Conservation (phyloP, 1,140 invertebrate species). For the Paraescarpia echinospica region DNA sequence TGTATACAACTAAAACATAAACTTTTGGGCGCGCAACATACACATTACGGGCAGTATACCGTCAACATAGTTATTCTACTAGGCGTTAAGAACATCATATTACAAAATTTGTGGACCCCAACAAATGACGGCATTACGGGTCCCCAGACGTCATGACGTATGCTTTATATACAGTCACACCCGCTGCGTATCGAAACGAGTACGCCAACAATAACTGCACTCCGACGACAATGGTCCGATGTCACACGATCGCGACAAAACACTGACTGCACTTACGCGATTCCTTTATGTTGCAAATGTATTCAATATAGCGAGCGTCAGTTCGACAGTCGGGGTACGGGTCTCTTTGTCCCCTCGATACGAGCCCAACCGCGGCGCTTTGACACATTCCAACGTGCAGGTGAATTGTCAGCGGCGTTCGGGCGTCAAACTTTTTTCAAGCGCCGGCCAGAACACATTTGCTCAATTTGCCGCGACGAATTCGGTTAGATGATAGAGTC, state of each 20-base stretch:
- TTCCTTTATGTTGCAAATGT: background rate
- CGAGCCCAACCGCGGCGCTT: background rate
- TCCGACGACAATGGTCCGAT: background rate
- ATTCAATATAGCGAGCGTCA: background rate
- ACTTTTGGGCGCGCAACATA: too few species aligned
- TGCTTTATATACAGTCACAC: background rate
- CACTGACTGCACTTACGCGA: background rate
- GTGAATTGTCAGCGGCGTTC: background rate
- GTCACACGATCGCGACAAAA: background rate
- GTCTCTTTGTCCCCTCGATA: background rate
- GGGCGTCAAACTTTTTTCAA: background rate
- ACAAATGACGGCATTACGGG: too few species aligned
- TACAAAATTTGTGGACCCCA: too few species aligned
- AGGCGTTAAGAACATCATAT: too few species aligned
- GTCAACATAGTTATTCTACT: too few species aligned
- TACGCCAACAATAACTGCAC: background rate
- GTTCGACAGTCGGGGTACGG: too few species aligned
- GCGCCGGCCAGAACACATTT: background rate
- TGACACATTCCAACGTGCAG: background rate
- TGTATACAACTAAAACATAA: too few species aligned
- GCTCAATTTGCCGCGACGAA: constrained; percentile 3
- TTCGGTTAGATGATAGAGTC: background rate
- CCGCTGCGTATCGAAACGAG: background rate
- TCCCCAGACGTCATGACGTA: too few species aligned
- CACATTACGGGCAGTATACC: too few species aligned